Evolutionary conservation across 2,797 vertebrate species (phyloP).

Genomic region (Hippopotamyrus pictus): DNA sequence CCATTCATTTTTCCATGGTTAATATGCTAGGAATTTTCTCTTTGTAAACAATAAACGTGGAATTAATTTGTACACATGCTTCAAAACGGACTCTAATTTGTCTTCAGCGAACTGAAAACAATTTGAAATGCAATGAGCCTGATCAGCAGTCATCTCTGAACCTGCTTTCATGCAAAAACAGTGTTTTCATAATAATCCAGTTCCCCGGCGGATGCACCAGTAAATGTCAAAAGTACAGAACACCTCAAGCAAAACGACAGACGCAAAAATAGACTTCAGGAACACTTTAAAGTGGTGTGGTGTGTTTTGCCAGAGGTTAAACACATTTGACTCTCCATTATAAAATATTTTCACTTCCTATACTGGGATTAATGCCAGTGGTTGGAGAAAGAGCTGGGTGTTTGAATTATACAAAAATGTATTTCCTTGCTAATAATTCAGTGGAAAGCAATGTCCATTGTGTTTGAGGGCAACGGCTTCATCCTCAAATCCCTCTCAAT

Average conservation of each 20-base stretch:
- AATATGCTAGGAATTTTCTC: not conserved
- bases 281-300: not conserved
- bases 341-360: not conserved
- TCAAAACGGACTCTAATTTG: not conserved
- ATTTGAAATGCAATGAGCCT: not conserved
- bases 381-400: not conserved
- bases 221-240: not conserved
- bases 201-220: not conserved
- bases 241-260: not conserved
- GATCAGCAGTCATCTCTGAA: not conserved
- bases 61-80: not conserved
- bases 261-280: not conserved
- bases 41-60: not conserved
- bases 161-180: not conserved
- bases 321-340: not conserved
- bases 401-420: not conserved
- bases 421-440: not conserved
- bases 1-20: not conserved
- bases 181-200: not conserved
- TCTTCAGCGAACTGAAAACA: not conserved
- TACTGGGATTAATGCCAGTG: not conserved
- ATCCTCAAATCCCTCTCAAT: not conserved
- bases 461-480: not conserved
- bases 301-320: not conserved
- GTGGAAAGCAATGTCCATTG: conserved; percentile 11